phyloP scores from a whole-genome alignment of 2,888 invertebrate species.

The Heterodera filipjevi region DNA sequence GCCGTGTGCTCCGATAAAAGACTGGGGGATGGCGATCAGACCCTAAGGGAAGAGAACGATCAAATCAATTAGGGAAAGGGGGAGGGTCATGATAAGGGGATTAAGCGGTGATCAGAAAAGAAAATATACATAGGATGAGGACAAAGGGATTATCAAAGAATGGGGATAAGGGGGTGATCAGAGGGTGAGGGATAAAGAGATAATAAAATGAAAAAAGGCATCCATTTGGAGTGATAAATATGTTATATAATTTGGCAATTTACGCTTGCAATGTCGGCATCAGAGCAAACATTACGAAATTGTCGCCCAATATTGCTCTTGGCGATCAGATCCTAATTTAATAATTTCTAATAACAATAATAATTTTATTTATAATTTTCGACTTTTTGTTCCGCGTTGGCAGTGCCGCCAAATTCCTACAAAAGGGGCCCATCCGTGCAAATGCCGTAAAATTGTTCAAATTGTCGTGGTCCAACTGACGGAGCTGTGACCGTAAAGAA shows the following conservation, averaged over 20 bases:
- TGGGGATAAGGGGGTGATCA: too few relatives aligned
- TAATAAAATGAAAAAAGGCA: too few relatives aligned
- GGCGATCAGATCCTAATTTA: constrained; percentile 45
- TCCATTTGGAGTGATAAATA: too few relatives aligned
- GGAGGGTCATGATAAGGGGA: too few relatives aligned
- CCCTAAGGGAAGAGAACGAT: constrained; percentile 37
- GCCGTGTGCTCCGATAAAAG: constrained; percentile 54
- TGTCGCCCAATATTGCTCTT: constrained; percentile 50
- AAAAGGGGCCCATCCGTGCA: constrained; percentile 53
- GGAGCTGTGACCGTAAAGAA: constrained; percentile 40
- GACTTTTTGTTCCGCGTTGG: constrained; percentile 48
- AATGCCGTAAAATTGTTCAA: constrained; percentile 58
- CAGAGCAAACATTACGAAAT: constrained; percentile 53
- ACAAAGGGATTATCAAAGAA: too few relatives aligned
- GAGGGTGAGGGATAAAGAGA: too few relatives aligned
- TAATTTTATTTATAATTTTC: constrained; percentile 26
- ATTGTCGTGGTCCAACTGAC: constrained; percentile 60
- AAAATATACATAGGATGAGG: too few relatives aligned
- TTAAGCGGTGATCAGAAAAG: too few relatives aligned
- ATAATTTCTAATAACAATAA: background rate
- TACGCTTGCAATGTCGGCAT: constrained; percentile 50
- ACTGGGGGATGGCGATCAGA: constrained; percentile 54
- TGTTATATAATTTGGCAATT: background rate
- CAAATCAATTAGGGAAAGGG: too few relatives aligned
- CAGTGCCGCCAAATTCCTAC: constrained; percentile 60